A percentile compares a stretch with the other conserved stretches of the same genome.
Evolutionary conservation across 2,888 invertebrate genomes (phyloP).

Genomic region (Phortica okadai): DNA sequence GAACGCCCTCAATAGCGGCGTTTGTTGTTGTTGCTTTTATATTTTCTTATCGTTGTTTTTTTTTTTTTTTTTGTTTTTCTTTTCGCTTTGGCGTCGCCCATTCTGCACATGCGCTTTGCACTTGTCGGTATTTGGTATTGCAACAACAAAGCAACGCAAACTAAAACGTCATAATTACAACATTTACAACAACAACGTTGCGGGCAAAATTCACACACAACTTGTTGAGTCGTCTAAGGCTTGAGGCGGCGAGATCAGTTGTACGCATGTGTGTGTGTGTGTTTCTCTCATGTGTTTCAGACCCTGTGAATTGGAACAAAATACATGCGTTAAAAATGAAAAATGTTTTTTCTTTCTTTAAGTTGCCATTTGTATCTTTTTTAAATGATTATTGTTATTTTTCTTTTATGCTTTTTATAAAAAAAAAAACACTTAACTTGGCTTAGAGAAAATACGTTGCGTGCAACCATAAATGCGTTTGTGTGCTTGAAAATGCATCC

Average conservation of each 20-base stretch:
- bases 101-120: not conserved
- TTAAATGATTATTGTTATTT: not conserved
- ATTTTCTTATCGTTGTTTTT: not conserved
- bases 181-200: constrained; percentile 3
- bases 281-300: not conserved
- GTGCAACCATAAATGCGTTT: not conserved
- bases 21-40: not conserved
- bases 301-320: constrained; percentile 29
- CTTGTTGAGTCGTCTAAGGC: not conserved
- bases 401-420: not conserved
- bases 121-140: not conserved
- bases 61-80: not conserved
- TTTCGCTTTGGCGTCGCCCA: not conserved
- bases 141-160: not conserved
- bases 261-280: not conserved
- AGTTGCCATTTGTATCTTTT: not conserved
- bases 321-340: constrained; percentile 23
- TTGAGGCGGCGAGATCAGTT: too few species aligned
- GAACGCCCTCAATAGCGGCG: not conserved
- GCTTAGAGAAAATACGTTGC: not conserved
- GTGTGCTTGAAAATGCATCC: constrained; percentile 7
- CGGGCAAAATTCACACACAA: not conserved
- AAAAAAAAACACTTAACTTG: not conserved
- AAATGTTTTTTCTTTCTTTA: constrained; percentile 11
- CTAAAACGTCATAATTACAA: constrained; percentile 28